Conservation (phyloP, 1,140 invertebrate genomes). For the Neuroterus valhalla region DNA sequence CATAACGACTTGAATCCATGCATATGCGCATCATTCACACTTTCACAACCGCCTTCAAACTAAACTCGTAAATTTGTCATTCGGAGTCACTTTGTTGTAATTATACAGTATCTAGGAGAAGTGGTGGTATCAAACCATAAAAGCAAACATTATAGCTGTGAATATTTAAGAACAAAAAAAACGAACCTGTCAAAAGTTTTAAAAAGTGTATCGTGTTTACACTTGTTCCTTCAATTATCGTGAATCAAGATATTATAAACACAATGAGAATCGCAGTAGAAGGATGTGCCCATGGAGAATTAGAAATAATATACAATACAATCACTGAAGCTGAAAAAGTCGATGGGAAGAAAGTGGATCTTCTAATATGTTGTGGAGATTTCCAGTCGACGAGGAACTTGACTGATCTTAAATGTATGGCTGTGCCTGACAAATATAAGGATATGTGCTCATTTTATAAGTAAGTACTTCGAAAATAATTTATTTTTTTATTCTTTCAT, state of each 20-base stretch:
- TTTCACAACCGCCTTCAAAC: too few relatives aligned
- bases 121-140: too few relatives aligned
- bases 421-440: conserved; percentile 94
- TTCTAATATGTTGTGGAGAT: conserved; percentile 98
- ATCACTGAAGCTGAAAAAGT: conserved; percentile 84
- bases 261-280: conserved; percentile 96
- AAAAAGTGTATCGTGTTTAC: too few relatives aligned
- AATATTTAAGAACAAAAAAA: too few relatives aligned
- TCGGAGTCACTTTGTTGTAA: too few relatives aligned
- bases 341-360: conserved; percentile 86
- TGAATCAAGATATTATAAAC: neutral
- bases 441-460: conserved; percentile 96
- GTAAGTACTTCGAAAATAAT: conserved; percentile 76
- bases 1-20: too few relatives aligned
- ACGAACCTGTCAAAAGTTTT: too few relatives aligned
- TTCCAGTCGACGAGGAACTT: conserved; percentile 92
- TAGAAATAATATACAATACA: conserved; percentile 95
- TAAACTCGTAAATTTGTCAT: too few relatives aligned
- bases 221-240: too few relatives aligned
- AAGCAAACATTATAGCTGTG: too few relatives aligned
- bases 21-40: too few relatives aligned
- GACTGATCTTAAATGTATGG: conserved; percentile 92
- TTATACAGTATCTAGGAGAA: too few relatives aligned
- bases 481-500: neutral
- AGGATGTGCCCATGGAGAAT: conserved; percentile 98